Evolutionary conservation across 64 coral and sea anemone genomes (phyloP), one percentile per base, ranked within the genome.

Genomic region (Porites australiensis): DNA sequence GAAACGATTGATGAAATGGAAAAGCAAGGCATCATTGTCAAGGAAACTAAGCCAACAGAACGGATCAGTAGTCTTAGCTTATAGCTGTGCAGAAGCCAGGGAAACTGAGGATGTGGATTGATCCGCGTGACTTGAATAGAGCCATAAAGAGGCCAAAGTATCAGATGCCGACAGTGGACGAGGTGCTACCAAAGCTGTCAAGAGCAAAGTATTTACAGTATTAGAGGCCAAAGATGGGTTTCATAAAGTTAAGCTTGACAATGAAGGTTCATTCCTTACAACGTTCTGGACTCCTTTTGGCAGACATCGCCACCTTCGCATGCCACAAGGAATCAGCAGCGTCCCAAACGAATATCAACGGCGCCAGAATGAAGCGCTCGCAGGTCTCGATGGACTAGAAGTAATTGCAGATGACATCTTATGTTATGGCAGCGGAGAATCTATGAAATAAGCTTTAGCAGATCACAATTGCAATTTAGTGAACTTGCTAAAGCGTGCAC

Each of bases 61-160:
- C 59, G 79, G 79, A 82, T 82, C 18, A 82, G 79, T n/a, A 82
- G 79, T 54, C n/a, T 27, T n/a, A n/a, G n/a, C n/a, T n/a, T 37
- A 1, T 37, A 37, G 27, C 27, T 37, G 27, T 37, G 27, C 0
- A 37, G 27, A 37, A 37, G 27, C 79, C 79, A 4, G 43, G 52
- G 3, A 64, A 82, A 54, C 19, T 82, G 13, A 12, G n/a, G 8
- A 44, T 37, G 27, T 37, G 27, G 0, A 37, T 37, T 37, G 27
- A 37, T 37, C 27, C 27, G 27, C 27, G 27, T 37, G 27, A 37
- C 1, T 37, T 37, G 27, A 37, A 37, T 37, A 37, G 27, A 37
- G 27, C 27, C 0, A 82, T 82, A 4, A 82, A 61, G 20, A 58
- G 21, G 61, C 61, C 61, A 27, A 82, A 62, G 21, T 82, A 59